phyloP scores from a whole-genome alignment of 2,888 invertebrate species.

The Leptopilina syphax region DNA sequence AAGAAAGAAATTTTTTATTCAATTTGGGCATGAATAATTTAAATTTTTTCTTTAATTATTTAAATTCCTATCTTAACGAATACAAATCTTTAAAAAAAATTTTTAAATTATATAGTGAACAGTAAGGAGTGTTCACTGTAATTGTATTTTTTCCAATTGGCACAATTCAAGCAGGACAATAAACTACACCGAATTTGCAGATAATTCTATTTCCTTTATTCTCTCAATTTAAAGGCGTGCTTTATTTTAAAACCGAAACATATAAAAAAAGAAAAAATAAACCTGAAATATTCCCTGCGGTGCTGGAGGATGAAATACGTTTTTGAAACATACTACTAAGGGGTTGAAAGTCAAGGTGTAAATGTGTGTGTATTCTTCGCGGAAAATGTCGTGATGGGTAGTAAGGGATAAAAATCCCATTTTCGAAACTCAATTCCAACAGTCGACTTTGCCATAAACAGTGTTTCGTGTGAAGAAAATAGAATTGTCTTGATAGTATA shows the following conservation, averaged over 20 bases:
- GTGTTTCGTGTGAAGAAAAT: slow-evolving; percentile 60
- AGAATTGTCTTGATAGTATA: slow-evolving; percentile 63
- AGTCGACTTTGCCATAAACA: slow-evolving; percentile 52
- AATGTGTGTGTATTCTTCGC: slow-evolving; percentile 10
- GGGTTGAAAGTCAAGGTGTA: slow-evolving; percentile 32
- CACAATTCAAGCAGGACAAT: not conserved
- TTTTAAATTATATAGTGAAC: no score
- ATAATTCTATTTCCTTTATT: not conserved
- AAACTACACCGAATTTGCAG: not conserved
- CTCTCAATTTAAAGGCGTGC: not conserved
- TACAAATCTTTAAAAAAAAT: no score
- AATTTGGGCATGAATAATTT: no score
- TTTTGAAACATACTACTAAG: slow-evolving; percentile 34
- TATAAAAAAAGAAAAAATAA: slow-evolving; percentile 8
- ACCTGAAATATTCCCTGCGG: slow-evolving; percentile 9
- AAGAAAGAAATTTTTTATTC: no score
- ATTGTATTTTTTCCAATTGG: not conserved
- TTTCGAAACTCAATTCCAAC: slow-evolving; percentile 63
- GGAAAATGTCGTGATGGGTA: slow-evolving; percentile 47
- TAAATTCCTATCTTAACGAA: no score
- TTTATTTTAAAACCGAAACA: not conserved
- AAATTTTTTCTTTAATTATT: no score
- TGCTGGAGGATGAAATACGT: slow-evolving; percentile 19
- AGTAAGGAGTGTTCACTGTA: no score
- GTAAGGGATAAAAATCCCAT: slow-evolving; percentile 64